Evolutionary conservation across 2,888 invertebrate species (phyloP), one percentile per base, ranked within the genome.

Genomic region (Troglohyphantes excavatus): DNA sequence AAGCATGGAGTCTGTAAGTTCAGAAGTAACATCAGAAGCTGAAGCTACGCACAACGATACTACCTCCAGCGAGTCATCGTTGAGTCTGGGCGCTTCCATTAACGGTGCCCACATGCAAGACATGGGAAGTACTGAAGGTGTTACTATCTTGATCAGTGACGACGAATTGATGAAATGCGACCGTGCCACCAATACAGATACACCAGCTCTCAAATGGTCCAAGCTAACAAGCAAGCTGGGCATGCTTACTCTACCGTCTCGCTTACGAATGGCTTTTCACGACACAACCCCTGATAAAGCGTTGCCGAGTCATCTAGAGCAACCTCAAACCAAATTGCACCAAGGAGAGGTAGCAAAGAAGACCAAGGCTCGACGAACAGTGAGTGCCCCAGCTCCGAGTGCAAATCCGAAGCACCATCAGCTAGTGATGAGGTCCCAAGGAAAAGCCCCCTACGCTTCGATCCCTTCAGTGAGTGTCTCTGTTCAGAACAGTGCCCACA

Each of bases 101-200:
- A 78, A 26, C 46, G 90, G 90, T 33, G 46, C 43, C 5, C 43
- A 39, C 33, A 9, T 59, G 9, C 39, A 29, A 59, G 78, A 72
- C 21, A 29, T 29, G 26, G 82, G 75, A 19, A 70, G 78, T n/a
- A 27, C 19, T 27, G 75, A 88, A 17, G 88, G 75, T 11, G 81
- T 85, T 7, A 53, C 83, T 5, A 81, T 85, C 46, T 21, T 81
- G 46, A 61, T 78, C 46, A 86, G 86, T 26, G 91, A 91, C 72
- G 88, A 88, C 23, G 84, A 85, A 26, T 72, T 88, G 13, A 43
- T 79, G 39, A 53, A 43, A 73, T 81, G 84, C 46, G 91, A 91
- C 63, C 88, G 88, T 21, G 91, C 84, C 29, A 91, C 91, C 19
- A 91, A 91, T 46, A 91, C 91, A 19, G 91, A 91, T 53, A 91